phyloP scores from a whole-genome alignment of 1,140 invertebrate species.

The Drosophila tani region DNA sequence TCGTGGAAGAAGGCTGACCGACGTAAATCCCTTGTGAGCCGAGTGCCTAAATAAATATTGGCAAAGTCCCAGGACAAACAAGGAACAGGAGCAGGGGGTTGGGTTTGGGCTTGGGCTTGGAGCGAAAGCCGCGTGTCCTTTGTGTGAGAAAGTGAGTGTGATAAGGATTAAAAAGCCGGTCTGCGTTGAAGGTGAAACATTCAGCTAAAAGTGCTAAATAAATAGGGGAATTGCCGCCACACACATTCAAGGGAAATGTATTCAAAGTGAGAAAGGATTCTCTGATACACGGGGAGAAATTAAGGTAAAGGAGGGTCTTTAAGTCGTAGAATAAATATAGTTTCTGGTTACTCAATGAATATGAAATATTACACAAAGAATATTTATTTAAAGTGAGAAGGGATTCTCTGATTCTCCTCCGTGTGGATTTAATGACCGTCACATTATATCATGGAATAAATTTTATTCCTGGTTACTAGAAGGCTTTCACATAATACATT shows the following conservation, averaged over 20 bases:
- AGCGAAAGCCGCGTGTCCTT: conserved; percentile 33
- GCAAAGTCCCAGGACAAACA: conserved; percentile 64
- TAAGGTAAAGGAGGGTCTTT: too few species aligned
- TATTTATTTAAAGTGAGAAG: too few species aligned
- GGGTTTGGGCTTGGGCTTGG: not conserved
- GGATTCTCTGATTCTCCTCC: too few species aligned
- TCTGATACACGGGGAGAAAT: not conserved
- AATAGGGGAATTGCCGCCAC: conserved; percentile 60
- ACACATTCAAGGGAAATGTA: conserved; percentile 32
- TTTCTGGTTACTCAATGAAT: too few species aligned
- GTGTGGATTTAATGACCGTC: too few species aligned
- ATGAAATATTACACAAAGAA: too few species aligned
- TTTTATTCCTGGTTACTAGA: too few species aligned
- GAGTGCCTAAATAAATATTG: conserved; percentile 79
- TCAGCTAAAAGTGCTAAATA: conserved; percentile 73
- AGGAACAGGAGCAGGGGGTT: conserved; percentile 5
- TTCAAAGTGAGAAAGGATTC: conserved; percentile 44
- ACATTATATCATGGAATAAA: too few species aligned
- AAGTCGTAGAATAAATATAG: too few species aligned
- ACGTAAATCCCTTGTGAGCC: conserved; percentile 53
- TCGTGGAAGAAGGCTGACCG: conserved; percentile 20
- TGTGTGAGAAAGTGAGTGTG: conserved; percentile 43
- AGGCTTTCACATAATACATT: too few species aligned
- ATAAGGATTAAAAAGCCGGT: conserved; percentile 78
- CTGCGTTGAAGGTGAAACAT: conserved; percentile 47